These are phyloP conservation scores for Channa maculata DNA, from an alignment of 2,113 vertebrate species.

Conservation along the genomic window DNA sequence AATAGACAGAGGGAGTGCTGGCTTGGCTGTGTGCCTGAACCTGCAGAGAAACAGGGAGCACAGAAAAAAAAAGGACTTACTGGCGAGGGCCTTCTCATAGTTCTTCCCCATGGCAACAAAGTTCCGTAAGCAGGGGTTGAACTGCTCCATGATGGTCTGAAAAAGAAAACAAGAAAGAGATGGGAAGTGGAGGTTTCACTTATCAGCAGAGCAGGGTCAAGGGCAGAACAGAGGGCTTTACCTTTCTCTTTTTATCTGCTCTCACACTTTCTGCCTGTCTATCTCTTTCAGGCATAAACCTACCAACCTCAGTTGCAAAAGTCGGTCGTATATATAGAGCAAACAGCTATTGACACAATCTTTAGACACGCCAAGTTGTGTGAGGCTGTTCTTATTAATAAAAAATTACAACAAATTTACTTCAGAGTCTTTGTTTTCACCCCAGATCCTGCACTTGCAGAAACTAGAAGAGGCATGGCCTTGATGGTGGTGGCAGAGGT, in stretches of 20 bases:
- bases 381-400: too few species aligned
- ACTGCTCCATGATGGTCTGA: conserved; percentile 99
- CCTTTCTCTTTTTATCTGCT: conserved; percentile 18
- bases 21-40: conserved; percentile 66
- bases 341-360: conserved; percentile 2
- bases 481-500: conserved; percentile 27
- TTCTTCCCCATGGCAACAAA: conserved; percentile 99
- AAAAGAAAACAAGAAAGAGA: conserved; percentile 63
- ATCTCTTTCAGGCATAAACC: conserved; percentile 19
- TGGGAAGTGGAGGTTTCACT: conserved; percentile 47
- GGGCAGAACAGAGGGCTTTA: conserved; percentile 40
- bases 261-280: background rate
- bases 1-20: conserved; percentile 30
- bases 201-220: conserved; percentile 50
- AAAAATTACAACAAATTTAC: too few species aligned
- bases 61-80: conserved; percentile 83
- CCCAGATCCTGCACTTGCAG: conserved; percentile 14
- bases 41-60: conserved; percentile 39
- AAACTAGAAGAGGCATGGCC: background rate
- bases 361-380: background rate
- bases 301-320: conserved; percentile 26
- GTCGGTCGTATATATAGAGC: background rate
- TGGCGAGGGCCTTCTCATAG: conserved; percentile 98
- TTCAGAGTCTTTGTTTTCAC: too few species aligned
- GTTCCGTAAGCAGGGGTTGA: conserved; percentile 98